Percentiles rank a stretch among this genome's conserved stretches.
These are phyloP conservation scores for Hyperoplus immaculatus DNA, from an alignment of 2,797 vertebrate genomes.

Conservation along the genomic window DNA sequence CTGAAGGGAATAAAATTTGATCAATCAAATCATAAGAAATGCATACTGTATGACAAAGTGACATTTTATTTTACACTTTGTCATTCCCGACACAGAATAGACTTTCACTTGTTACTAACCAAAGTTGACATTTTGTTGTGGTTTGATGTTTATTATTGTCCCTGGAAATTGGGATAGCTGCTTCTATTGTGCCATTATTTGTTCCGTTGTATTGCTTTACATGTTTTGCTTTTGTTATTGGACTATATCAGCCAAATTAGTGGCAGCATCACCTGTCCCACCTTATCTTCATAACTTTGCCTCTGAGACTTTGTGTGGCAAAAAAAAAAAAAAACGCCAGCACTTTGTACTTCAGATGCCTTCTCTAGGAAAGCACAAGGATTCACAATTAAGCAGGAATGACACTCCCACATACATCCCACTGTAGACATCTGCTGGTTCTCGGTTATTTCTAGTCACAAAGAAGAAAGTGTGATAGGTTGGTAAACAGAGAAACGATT, in stretches of 20 bases:
- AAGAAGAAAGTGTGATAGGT: not conserved
- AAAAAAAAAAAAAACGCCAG: slow-evolving; percentile 17
- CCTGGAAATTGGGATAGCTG: not conserved
- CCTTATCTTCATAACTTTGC: not conserved
- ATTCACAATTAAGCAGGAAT: not conserved
- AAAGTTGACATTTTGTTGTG: not conserved
- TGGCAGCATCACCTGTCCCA: not conserved
- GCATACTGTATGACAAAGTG: not conserved
- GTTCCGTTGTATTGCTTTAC: slow-evolving; percentile 1
- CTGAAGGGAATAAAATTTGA: slow-evolving; percentile 15
- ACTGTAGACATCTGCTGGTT: not conserved
- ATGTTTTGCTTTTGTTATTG: not conserved
- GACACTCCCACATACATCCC: not conserved
- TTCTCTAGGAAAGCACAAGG: not conserved
- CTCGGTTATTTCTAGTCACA: not conserved
- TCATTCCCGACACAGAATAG: not conserved
- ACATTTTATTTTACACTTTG: not conserved
- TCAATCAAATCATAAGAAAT: not conserved
- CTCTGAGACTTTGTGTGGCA: not conserved
- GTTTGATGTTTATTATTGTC: not conserved
- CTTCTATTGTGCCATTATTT: not conserved
- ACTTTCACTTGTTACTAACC: not conserved
- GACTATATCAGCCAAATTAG: not conserved
- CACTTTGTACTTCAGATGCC: not conserved
- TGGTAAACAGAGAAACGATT: not conserved